Base-by-base conservation (phyloP, 1,140 invertebrate species). In the Wasmannia auropunctata region DNA sequence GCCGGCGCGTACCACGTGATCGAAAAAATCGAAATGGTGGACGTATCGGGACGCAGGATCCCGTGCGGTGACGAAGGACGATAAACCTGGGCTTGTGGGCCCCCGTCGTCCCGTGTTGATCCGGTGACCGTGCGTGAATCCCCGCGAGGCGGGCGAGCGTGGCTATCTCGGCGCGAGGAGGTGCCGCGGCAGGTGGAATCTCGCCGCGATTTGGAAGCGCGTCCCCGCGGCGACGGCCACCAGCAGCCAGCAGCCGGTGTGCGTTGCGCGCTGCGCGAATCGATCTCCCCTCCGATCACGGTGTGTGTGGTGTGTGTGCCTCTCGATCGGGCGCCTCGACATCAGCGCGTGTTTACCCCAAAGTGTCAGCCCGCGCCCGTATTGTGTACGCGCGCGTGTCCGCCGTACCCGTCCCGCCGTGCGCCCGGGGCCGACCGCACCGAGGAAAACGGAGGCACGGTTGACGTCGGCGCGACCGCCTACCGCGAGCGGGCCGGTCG, bases 41-140 rank as follows among this genome's bases (percentile, higher is more conserved):
- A 93, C 93, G 93, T 94, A 94, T 94, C 91, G 93, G 93, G 93
- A 94, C 92, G 93, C 93, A 94, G 92, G 93, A 93, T 93, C 93
- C 91, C 92, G 92, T 91, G 88, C 90, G 88, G 88, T 92, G 92
- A 93, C 92, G 93, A 94, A 94, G 93, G 93, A 94, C 93, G 93
- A 93, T 93, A 93, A 93, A 92, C 87, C 76, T 93, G 92, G 91
- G 87, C 90, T n/a, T n/a, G 88, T 91, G 92, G 91, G 91, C 87
- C 85, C 88, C 85, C 88, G 87, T 91, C 69, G 88, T 88, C 86
- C 86, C 87, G 92, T 91, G 86, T 11, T 89, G 84, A 86, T 91
- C n/a, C 83, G 67, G 74, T 65, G 77, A 91, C 62, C 80, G 86
- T 75, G 60, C 49, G 72, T 81, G 31, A 58, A 83, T 72, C 40